Conservation (phyloP, 2,113 vertebrate genomes). For the Callopanchax toddi region DNA sequence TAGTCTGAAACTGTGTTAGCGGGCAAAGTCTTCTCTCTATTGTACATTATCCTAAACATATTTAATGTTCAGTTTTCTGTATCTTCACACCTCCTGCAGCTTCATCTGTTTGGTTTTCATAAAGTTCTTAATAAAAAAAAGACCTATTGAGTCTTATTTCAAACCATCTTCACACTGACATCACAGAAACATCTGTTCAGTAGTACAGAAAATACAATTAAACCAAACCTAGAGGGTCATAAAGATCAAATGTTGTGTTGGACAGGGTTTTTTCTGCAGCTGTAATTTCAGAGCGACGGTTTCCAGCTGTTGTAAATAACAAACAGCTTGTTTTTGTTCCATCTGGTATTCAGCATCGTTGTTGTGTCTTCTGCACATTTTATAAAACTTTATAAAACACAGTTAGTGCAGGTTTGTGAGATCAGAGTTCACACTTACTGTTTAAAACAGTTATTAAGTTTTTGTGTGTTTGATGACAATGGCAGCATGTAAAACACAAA, state of each 20-base stretch:
- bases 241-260: background rate
- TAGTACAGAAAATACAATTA: slow-evolving; percentile 1
- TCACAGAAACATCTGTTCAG: slow-evolving; percentile 16
- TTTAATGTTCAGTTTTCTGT: slow-evolving; percentile 67
- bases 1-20: slow-evolving; percentile 46
- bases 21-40: slow-evolving; percentile 47
- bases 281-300: slow-evolving; percentile 13
- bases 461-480: background rate
- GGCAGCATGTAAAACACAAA: background rate
- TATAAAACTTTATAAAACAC: background rate
- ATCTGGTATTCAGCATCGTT: slow-evolving; percentile 25
- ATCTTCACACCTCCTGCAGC: slow-evolving; percentile 31
- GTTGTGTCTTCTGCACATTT: background rate
- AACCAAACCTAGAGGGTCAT: background rate
- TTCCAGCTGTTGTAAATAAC: slow-evolving; percentile 29
- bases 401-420: background rate
- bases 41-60: slow-evolving; percentile 66
- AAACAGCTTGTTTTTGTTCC: slow-evolving; percentile 3
- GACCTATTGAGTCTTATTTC: slow-evolving; percentile 1
- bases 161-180: slow-evolving; percentile 1
- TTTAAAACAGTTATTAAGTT: background rate
- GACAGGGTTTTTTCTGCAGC: background rate
- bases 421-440: background rate
- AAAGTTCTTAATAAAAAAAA: slow-evolving; percentile 58
- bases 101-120: slow-evolving; percentile 51